These are phyloP conservation scores for Heteromormyrus szaboi DNA, from an alignment of 2,797 vertebrate species.

Conservation along the genomic window DNA sequence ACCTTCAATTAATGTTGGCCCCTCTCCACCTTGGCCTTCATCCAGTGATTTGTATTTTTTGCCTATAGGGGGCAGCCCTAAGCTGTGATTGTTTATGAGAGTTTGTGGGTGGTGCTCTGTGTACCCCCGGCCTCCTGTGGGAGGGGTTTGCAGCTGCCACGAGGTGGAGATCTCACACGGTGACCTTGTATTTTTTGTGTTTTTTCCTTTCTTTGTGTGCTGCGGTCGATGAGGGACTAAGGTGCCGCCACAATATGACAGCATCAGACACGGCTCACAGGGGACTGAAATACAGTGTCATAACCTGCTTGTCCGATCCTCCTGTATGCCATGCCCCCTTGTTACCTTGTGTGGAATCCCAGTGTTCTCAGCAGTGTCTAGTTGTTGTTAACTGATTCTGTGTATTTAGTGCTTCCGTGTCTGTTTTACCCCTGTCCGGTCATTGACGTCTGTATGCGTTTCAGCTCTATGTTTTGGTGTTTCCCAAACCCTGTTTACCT, in stretches of 20 bases:
- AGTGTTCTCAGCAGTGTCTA: background rate
- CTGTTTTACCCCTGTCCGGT: background rate
- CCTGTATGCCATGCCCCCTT: background rate
- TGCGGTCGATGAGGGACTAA: background rate
- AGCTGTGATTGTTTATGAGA: background rate
- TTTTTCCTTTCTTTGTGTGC: conserved; percentile 22
- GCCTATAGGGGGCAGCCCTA: conserved; percentile 9
- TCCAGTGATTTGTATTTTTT: background rate
- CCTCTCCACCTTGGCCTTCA: background rate
- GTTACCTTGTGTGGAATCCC: background rate
- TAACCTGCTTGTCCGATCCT: background rate
- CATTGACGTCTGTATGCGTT: background rate
- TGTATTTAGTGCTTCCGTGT: background rate
- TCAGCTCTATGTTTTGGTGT: background rate
- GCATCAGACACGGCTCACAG: background rate
- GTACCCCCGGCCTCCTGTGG: background rate
- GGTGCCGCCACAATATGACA: background rate
- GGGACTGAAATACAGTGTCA: background rate
- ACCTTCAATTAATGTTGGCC: background rate
- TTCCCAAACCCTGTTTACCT: background rate
- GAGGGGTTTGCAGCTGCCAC: background rate
- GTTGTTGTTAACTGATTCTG: background rate
- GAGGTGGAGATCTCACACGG: conserved; percentile 5
- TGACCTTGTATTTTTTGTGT: conserved; percentile 17
- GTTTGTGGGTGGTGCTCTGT: background rate